Evolutionary conservation across 37 sponge, comb jelly and placozoan species (phyloP).

Genomic region (Crambe crambe): DNA sequence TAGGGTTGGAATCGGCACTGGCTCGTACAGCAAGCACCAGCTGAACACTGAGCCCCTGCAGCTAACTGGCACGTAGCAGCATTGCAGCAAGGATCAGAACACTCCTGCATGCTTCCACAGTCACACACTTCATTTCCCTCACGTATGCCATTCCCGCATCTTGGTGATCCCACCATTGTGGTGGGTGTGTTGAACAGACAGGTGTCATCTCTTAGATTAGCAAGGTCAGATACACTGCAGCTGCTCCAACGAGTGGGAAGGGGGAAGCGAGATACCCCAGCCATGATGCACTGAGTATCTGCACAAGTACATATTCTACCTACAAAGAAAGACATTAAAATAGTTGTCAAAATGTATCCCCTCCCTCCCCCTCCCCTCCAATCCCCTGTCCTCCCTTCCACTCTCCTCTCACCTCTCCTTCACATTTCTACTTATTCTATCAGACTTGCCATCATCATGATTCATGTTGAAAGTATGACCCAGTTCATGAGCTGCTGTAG

Average conservation of each 20-base stretch:
- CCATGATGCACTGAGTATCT: too few species aligned
- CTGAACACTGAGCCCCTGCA: conserved; percentile 40
- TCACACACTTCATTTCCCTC: conserved; percentile 69
- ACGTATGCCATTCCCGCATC: conserved; percentile 79
- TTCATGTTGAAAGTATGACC: conserved; percentile 78
- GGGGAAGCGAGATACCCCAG: background rate
- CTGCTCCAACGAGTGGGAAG: conserved; percentile 27
- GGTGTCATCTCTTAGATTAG: background rate
- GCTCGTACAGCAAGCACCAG: conserved; percentile 51
- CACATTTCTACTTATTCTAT: too few species aligned
- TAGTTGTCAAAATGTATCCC: too few species aligned
- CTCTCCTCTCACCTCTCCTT: too few species aligned
- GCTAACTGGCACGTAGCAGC: conserved; percentile 63
- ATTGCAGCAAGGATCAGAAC: conserved; percentile 79
- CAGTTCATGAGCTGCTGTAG: conserved; percentile 78
- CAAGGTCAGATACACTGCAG: background rate
- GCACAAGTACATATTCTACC: too few species aligned
- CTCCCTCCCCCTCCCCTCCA: too few species aligned
- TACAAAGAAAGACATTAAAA: too few species aligned
- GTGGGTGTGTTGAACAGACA: conserved; percentile 44
- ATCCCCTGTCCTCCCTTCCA: too few species aligned
- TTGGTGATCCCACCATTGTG: conserved; percentile 26
- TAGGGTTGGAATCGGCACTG: conserved; percentile 13
- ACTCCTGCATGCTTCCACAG: conserved; percentile 62
- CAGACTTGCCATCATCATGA: conserved; percentile 61